Percentiles rank a stretch among this genome's conserved stretches.
Evolutionary conservation across 2,113 vertebrate species (phyloP).

Genomic region (Spermophilus dauricus): DNA sequence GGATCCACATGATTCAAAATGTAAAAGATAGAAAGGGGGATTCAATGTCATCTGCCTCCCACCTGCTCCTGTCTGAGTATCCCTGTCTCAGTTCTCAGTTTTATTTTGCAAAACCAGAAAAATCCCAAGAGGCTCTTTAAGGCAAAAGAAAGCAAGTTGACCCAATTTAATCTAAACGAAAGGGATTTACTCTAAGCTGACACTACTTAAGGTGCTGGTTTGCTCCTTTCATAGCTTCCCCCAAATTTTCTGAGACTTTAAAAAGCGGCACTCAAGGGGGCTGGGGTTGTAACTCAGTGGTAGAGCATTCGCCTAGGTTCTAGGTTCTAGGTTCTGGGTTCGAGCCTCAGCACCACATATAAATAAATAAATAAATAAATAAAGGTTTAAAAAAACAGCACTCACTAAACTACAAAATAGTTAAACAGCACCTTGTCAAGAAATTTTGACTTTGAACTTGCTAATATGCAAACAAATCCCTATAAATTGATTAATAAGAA

Average conservation of each 20-base stretch:
- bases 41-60: background rate
- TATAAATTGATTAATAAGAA: slow-evolving; percentile 57
- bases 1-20: background rate
- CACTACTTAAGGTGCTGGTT: background rate
- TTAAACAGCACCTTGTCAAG: slow-evolving; percentile 21
- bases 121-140: background rate
- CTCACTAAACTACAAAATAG: background rate
- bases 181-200: slow-evolving; percentile 4
- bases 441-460: slow-evolving; percentile 59
- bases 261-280: background rate
- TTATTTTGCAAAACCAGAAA: slow-evolving; percentile 61
- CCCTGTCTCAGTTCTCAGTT: background rate
- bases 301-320: no score
- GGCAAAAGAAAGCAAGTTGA: background rate
- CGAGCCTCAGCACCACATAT: no score
- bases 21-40: background rate
- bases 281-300: no score
- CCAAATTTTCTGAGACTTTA: slow-evolving; percentile 40
- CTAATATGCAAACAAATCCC: slow-evolving; percentile 64
- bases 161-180: background rate
- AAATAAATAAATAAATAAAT: no score
- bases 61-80: background rate
- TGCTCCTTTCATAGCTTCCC: background rate
- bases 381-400: background rate
- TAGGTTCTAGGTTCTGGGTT: no score